phyloP scores from a whole-genome alignment of 2,888 invertebrate genomes.

The Empis stercorea region DNA sequence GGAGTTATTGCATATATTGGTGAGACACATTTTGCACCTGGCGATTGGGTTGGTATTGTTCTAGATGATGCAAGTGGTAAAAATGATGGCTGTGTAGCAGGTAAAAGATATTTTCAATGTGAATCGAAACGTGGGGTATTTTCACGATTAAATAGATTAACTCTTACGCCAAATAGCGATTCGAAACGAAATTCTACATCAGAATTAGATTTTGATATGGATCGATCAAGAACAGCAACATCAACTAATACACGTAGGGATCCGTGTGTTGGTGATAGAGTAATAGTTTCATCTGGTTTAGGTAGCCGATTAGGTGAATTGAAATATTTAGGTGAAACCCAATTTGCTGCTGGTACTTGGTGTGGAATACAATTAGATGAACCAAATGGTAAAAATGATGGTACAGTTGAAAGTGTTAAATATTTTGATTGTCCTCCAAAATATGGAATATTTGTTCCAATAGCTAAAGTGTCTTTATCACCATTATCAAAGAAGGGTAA shows the following conservation, averaged over 20 bases:
- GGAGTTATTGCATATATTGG: conserved; percentile 56
- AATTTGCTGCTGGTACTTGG: conserved; percentile 75
- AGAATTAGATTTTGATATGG: conserved; percentile 19
- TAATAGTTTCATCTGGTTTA: conserved; percentile 75
- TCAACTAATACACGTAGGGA: conserved; percentile 37
- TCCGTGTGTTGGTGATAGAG: conserved; percentile 76
- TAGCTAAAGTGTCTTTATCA: conserved; percentile 77
- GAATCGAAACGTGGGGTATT: conserved; percentile 88
- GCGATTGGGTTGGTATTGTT: conserved; percentile 96
- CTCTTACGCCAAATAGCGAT: conserved; percentile 52
- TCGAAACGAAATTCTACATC: conserved; percentile 38
- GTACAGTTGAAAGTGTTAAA: conserved; percentile 82
- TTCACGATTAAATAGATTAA: conserved; percentile 75
- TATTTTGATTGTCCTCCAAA: conserved; percentile 88
- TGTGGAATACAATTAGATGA: conserved; percentile 93
- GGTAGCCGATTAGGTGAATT: conserved; percentile 82
- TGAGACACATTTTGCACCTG: conserved; percentile 92
- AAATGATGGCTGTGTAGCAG: conserved; percentile 92
- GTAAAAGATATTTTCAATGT: conserved; percentile 87
- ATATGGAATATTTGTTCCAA: conserved; percentile 87
- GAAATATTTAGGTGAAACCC: conserved; percentile 72
- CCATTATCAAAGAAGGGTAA: conserved; percentile 56
- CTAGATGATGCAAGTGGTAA: conserved; percentile 92
- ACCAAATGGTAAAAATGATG: conserved; percentile 90
- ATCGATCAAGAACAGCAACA: conserved; percentile 30